Evolutionary conservation across 2,888 invertebrate species (phyloP), one percentile per base, ranked within the genome.

Genomic region (Acronicta leporina): DNA sequence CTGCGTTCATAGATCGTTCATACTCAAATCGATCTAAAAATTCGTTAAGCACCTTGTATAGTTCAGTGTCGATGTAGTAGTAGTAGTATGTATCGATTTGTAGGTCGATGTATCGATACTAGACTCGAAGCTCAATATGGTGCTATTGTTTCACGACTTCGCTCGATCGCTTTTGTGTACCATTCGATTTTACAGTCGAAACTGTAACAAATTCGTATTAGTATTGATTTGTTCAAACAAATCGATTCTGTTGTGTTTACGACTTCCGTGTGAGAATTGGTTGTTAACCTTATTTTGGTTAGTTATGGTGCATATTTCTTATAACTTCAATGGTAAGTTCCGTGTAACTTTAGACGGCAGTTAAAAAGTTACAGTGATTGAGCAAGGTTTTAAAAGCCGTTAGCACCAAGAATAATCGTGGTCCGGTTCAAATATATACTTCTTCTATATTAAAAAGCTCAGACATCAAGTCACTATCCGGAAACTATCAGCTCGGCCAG

Each of bases 221-320:
- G 59, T 62, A 57, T 72, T 49, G 62, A 69, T 64, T 61, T 62
- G 59, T 69, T 66, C 35, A 58, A 64, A 62, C 49, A 65, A 77
- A 75, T 77, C 58, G 63, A 68, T 73, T 73, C 41, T 51, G 48
- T 75, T 58, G 25, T 44, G 44, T 50, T 60, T 20, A 56, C 8
- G 44, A 72, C 69, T 77, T 77, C 75, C 78, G 69, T 68, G 63
- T 73, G 63, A 62, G 56, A 63, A 63, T 73, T 44, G 40, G 48
- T 57, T 53, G 40, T 66, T 58, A 53, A 43, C 40, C 25, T 61
- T 54, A 54, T 59, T 47, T 33, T 27, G 13, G 15, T 60, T 56
- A 5, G 38, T 5, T 58, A 58, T 20, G 52, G 57, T 55, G 50
- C 5, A 14, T n/a, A 50, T 53, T 63, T 63, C 10, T 63, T 57